Evolutionary conservation across 1,140 invertebrate species (phyloP).

Genomic region (Lepidurus couesii): DNA sequence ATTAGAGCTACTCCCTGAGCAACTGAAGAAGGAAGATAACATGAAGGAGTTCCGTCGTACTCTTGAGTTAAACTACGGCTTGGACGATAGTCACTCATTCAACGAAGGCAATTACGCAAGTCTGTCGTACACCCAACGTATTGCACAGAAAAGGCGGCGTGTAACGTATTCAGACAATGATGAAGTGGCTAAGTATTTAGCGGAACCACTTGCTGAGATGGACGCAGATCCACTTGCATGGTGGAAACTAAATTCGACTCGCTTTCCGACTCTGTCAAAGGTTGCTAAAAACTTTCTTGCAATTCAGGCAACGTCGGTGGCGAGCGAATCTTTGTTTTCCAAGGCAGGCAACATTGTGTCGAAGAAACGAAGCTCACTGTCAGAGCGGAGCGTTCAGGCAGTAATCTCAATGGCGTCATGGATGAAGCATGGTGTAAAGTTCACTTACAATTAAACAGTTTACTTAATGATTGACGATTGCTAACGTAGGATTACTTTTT

Average conservation of each 20-base stretch:
- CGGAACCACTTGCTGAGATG: neutral
- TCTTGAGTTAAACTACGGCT: neutral
- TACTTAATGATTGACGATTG: neutral
- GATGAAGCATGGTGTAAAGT: neutral
- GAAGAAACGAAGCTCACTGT: neutral
- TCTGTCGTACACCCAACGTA: neutral
- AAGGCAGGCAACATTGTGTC: neutral
- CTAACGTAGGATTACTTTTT: neutral
- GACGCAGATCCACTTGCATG: neutral
- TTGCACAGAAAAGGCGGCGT: neutral
- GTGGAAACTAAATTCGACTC: neutral
- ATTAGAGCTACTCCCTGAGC: neutral
- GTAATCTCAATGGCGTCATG: neutral
- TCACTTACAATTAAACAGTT: neutral
- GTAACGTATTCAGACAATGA: neutral
- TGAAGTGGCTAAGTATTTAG: neutral
- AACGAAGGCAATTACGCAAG: neutral
- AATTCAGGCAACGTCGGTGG: neutral
- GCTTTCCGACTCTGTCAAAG: neutral
- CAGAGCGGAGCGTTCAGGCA: neutral
- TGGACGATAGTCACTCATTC: neutral
- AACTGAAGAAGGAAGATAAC: neutral
- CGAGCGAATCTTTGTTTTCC: neutral
- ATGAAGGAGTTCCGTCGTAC: neutral
- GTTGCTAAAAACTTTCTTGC: neutral